Base-by-base conservation (phyloP, 1,140 invertebrate genomes). In the Drosophila parvula region DNA sequence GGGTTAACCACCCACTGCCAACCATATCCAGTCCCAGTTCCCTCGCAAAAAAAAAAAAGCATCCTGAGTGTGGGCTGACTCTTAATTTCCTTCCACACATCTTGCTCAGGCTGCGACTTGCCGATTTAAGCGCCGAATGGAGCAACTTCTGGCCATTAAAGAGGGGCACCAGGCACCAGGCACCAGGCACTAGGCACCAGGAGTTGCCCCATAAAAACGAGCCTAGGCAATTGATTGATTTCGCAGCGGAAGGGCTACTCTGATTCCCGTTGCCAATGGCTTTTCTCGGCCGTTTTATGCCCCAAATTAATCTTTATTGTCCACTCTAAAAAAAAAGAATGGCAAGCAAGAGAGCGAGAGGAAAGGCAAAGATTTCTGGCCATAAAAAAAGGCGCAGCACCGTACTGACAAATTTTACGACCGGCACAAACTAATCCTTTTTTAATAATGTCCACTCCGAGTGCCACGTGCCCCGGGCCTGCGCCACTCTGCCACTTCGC, bases 371-470 rank as follows among this genome's bases (percentile, higher is more conserved):
- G 41, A 48, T 70, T 70, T 41, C 22, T 58, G 68, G 65, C 53
- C 51, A 14, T 73, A 71, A 73, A 73, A 67, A 69, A 47, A 53
- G 30, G 28, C 48, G 6, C 40, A 41, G 38, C 67, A 16, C n/a
- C 10, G 36, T 38, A 34, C 67, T 71, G 53, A 68, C 74, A 78
- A 69, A 63, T 78, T 78, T 78, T 78, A 78, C 75, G 75, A 78
- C 50, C 57, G 56, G 60, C 70, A 75, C 41, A 36, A 69, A 76
- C 73, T 81, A 77, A 81, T 77, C 79, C 60, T 81, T 81, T 81
- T 65, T 67, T 81, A 71, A 81, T 76, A 76, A 47, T 58, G 75
- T 59, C 36, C 68, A 71, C 68, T 71, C 68, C 1, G 22, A 71
- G 57, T 18, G 67, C 51, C 79, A 76, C 78, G 78, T 81, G 73